Evolutionary conservation across 2,113 vertebrate genomes (phyloP).

Genomic region (Labrus mixtus): DNA sequence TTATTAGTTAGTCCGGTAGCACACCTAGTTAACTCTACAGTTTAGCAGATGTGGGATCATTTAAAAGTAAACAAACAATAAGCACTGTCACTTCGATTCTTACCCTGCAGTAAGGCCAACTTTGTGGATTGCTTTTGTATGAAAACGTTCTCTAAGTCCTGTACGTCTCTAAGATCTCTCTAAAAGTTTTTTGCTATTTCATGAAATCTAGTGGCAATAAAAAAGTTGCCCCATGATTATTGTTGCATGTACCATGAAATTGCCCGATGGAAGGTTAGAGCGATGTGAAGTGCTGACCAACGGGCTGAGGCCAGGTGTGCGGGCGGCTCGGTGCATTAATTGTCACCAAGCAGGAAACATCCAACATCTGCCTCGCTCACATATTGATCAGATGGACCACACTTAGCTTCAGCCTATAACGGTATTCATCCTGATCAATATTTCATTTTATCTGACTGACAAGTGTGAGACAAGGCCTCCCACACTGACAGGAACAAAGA

Average conservation of each 20-base stretch:
- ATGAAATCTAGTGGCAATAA: too few relatives aligned
- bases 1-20: too few relatives aligned
- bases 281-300: slow-evolving; percentile 18
- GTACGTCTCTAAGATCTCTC: too few relatives aligned
- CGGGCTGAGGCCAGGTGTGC: slow-evolving; percentile 17
- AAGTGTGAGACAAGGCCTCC: slow-evolving; percentile 33
- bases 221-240: too few relatives aligned
- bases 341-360: slow-evolving; percentile 61
- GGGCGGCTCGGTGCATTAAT: slow-evolving; percentile 41
- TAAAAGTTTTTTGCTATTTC: too few relatives aligned
- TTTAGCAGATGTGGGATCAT: too few relatives aligned
- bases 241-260: not conserved
- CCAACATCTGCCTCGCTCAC: slow-evolving; percentile 40
- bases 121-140: not conserved
- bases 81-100: not conserved
- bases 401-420: slow-evolving; percentile 53
- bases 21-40: too few relatives aligned
- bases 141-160: not conserved
- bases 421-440: slow-evolving; percentile 73
- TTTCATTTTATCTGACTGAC: slow-evolving; percentile 79
- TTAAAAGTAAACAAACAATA: too few relatives aligned
- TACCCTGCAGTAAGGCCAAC: not conserved
- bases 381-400: slow-evolving; percentile 65
- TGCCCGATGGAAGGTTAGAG: slow-evolving; percentile 18
- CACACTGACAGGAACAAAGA: slow-evolving; percentile 29